These are phyloP conservation scores for Emydoidea blandingii DNA, from an alignment of 2,797 vertebrate genomes.

Conservation along the genomic window DNA sequence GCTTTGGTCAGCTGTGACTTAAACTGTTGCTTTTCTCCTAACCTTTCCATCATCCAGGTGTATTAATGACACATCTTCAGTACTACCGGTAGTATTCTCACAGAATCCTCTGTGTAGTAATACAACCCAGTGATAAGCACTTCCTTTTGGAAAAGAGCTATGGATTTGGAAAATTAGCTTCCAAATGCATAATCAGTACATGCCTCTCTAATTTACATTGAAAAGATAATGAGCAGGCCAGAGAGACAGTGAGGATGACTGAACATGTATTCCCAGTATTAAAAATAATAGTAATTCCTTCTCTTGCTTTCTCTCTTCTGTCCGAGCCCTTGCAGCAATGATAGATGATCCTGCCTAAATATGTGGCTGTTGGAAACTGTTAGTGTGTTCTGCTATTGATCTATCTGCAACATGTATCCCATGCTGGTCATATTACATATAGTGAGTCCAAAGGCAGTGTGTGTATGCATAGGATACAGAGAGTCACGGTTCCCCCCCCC, in stretches of 20 bases:
- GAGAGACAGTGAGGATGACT: neutral
- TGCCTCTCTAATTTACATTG: neutral
- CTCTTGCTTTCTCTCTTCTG: neutral
- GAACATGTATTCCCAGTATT: constrained; percentile 4
- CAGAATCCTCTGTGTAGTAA: neutral
- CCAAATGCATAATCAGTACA: constrained; percentile 28
- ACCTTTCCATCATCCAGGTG: constrained; percentile 37
- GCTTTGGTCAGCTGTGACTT: neutral
- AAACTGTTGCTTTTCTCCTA: constrained; percentile 62
- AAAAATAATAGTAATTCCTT: neutral
- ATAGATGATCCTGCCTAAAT: constrained; percentile 1
- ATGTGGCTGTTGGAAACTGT: constrained; percentile 2
- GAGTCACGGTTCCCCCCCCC: neutral
- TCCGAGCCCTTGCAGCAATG: neutral
- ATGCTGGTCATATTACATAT: constrained; percentile 27
- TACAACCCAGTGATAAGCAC: neutral
- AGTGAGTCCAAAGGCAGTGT: neutral
- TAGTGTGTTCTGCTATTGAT: constrained; percentile 6
- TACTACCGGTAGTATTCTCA: neutral
- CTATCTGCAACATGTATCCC: constrained; percentile 27
- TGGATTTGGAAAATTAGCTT: neutral
- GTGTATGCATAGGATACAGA: neutral
- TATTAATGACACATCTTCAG: neutral
- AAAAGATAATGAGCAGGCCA: constrained; percentile 1
- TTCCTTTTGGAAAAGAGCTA: constrained; percentile 39